Base-by-base conservation (phyloP, 2,888 invertebrate genomes). In the Ophioninae sp. region DNA sequence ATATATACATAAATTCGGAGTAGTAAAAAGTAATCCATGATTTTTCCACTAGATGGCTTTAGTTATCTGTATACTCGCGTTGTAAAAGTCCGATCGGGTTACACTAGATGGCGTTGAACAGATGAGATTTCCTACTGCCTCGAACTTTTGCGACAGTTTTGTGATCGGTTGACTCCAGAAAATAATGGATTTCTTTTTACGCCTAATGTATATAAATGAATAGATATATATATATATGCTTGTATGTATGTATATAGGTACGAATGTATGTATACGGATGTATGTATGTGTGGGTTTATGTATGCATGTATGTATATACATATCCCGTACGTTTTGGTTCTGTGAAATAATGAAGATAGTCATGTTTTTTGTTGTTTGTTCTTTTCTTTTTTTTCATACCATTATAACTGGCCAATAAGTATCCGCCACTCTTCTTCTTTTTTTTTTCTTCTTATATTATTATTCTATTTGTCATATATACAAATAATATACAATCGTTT, bases 401-500 rank as follows among this genome's bases (percentile, higher is more conserved):
- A 89, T 90, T 87, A 90, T 90, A 95, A 95, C 95, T 95, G 95
- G 96, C 95, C 95, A 94, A 94, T 94, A 95, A 95, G 94, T 95
- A 94, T 95, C 94, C 94, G 95, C 95, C 95, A 94, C 94, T 84
- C 75, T 78, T 94, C 10, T 44, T 44, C 13, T 44, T 44, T 2
- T 51, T 51, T 8, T 51, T 51, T 94, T 90, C 90, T 91, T 91
- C 90, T 91, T 91, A 93, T 93, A 94, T 94, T 94, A 94, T 94
- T 94, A 94, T 94, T 95, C 94, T 94, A 93, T 94, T 94, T 94
- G 94, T 93, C 93, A 89, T 95, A 94, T 95, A 93, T 95, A 95
- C 95, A 95, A 94, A 94, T 94, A 94, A 94, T 94, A 95, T 94
- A 95, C 90, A 90, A 86, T 88, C 87, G 88, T 84, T 85, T 81